A percentile compares a stretch with the other conserved stretches of the same genome.
Conservation (phyloP, 2,888 invertebrate genomes). For the Portevinia maculata region DNA sequence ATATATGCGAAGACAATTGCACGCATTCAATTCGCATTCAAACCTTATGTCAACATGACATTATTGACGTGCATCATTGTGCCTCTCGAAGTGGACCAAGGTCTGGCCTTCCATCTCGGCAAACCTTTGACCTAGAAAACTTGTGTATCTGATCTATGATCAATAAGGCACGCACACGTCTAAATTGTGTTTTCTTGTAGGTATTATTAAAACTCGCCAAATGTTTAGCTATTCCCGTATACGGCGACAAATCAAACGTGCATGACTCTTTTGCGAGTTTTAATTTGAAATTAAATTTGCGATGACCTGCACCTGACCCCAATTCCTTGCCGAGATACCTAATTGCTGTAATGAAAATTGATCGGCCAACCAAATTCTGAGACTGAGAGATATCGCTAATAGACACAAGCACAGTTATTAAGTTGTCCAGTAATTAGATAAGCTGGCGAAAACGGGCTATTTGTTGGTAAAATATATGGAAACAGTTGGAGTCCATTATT, state of each 20-base stretch:
- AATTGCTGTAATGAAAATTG: slow-evolving; percentile 20
- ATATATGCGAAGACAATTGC: slow-evolving; percentile 28
- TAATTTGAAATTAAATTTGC: neutral
- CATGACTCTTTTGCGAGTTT: neutral
- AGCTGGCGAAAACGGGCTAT: slow-evolving; percentile 17
- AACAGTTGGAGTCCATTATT: too few species aligned
- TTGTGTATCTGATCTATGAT: slow-evolving; percentile 1
- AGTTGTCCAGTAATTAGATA: slow-evolving; percentile 1
- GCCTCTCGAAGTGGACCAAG: slow-evolving; percentile 36
- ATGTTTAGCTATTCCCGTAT: neutral
- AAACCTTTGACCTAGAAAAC: slow-evolving; percentile 22
- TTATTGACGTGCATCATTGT: slow-evolving; percentile 26
- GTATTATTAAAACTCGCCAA: neutral
- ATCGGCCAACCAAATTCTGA: slow-evolving; percentile 17
- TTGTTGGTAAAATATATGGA: neutral
- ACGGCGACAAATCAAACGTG: neutral
- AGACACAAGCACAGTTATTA: slow-evolving; percentile 1
- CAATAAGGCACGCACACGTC: slow-evolving; percentile 6
- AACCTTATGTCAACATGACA: slow-evolving; percentile 23
- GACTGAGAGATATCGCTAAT: slow-evolving; percentile 9
- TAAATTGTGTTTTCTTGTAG: too few species aligned
- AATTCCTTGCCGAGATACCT: slow-evolving; percentile 5
- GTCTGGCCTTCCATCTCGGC: slow-evolving; percentile 46
- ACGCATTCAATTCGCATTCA: slow-evolving; percentile 9
- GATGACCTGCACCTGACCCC: slow-evolving; percentile 37